Conservation (phyloP, 1,140 invertebrate species). For the Aphaenogaster ashmeadi region DNA sequence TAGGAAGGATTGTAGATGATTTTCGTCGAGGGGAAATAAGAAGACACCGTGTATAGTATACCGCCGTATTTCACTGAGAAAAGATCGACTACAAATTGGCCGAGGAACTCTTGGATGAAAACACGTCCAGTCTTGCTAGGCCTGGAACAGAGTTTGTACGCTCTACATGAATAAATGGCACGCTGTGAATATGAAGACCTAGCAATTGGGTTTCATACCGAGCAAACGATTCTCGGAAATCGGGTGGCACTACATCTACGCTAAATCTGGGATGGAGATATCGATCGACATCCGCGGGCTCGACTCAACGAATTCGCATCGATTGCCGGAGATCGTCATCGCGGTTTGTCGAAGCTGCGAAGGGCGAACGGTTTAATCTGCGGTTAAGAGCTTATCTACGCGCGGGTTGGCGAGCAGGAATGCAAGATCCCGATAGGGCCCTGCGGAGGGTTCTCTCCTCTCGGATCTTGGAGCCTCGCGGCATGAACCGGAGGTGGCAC, state of each 20-base stretch:
- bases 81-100: background rate
- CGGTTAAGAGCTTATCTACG: slow-evolving; percentile 65
- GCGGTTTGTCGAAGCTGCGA: slow-evolving; percentile 37
- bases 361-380: slow-evolving; percentile 64
- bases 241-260: background rate
- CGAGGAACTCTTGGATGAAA: background rate
- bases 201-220: background rate
- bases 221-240: background rate
- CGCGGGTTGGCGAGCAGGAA: slow-evolving; percentile 51
- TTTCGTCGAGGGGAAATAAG: background rate
- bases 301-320: slow-evolving; percentile 10
- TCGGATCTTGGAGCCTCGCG: slow-evolving; percentile 27
- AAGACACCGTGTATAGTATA: background rate
- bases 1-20: slow-evolving; percentile 35
- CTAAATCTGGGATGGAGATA: background rate
- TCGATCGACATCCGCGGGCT: background rate
- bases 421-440: slow-evolving; percentile 56
- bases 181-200: background rate
- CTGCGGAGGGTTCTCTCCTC: slow-evolving; percentile 8
- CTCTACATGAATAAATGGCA: background rate
- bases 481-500: slow-evolving; percentile 59
- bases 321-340: slow-evolving; percentile 25
- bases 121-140: background rate
- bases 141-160: background rate
- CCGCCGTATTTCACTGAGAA: background rate